phyloP scores from a whole-genome alignment of 2,797 vertebrate species.

The Macropus fuliginosus region DNA sequence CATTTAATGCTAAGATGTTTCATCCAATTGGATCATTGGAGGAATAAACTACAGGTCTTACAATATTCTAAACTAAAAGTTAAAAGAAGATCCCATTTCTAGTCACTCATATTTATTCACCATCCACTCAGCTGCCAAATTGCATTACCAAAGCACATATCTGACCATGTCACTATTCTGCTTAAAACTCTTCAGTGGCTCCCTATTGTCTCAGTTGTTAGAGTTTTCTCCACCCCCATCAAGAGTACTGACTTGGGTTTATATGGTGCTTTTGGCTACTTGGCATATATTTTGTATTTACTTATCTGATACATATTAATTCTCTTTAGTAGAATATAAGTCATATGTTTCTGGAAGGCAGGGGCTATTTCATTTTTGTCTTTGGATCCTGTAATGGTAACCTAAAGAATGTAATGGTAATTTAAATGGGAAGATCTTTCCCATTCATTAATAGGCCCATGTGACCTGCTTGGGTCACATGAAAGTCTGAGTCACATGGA shows the following conservation, averaged over 20 bases:
- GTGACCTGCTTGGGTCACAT: too few relatives aligned
- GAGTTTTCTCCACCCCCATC: background rate
- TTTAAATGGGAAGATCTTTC: too few relatives aligned
- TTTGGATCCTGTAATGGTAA: background rate
- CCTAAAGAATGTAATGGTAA: too few relatives aligned
- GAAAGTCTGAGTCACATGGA: too few relatives aligned
- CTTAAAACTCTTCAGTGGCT: background rate
- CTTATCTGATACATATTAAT: background rate
- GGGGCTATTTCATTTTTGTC: background rate
- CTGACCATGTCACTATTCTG: background rate
- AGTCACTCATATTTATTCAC: background rate
- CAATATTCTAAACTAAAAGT: background rate
- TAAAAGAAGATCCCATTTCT: background rate
- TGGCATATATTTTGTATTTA: background rate
- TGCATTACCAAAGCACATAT: background rate
- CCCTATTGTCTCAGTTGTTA: background rate
- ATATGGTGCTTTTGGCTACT: background rate
- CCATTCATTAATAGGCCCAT: too few relatives aligned
- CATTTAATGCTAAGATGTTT: background rate
- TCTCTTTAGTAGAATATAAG: background rate
- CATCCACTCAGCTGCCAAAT: background rate
- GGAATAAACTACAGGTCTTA: background rate
- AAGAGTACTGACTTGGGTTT: background rate
- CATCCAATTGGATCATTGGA: background rate
- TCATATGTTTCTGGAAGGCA: background rate